Percentiles rank a stretch among this genome's conserved stretches.
phyloP scores from a whole-genome alignment of 2,797 vertebrate species.

The Sparidentex hasta region DNA sequence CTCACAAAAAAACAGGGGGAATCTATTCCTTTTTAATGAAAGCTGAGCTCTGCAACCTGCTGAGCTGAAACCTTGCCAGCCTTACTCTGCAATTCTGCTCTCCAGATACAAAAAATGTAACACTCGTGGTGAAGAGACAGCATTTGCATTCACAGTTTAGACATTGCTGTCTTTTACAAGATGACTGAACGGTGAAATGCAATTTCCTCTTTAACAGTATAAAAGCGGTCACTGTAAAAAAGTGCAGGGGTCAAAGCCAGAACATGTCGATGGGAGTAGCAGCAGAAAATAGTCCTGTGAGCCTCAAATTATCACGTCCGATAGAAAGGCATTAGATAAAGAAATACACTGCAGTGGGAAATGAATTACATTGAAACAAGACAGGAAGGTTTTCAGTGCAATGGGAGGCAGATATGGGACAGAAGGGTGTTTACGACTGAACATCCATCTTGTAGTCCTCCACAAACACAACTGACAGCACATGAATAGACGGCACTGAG shows the following conservation, averaged over 20 bases:
- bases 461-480: slow-evolving; percentile 45
- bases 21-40: slow-evolving; percentile 17
- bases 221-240: slow-evolving; percentile 12
- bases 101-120: slow-evolving; percentile 18
- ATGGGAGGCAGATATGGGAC: slow-evolving; percentile 10
- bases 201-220: slow-evolving; percentile 37
- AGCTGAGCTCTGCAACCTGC: slow-evolving; percentile 35
- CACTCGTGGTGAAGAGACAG: slow-evolving; percentile 12
- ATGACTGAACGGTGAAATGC: slow-evolving; percentile 39
- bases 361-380: slow-evolving; percentile 18
- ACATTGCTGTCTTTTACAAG: slow-evolving; percentile 15
- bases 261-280: neutral
- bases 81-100: slow-evolving; percentile 9
- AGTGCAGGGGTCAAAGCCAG: slow-evolving; percentile 35
- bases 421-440: slow-evolving; percentile 16
- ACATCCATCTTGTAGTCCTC: slow-evolving; percentile 44
- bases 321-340: slow-evolving; percentile 12
- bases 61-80: slow-evolving; percentile 29
- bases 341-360: slow-evolving; percentile 15
- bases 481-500: slow-evolving; percentile 26
- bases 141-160: slow-evolving; percentile 34
- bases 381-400: slow-evolving; percentile 18
- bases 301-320: slow-evolving; percentile 5
- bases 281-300: slow-evolving; percentile 15
- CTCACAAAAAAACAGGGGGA: slow-evolving; percentile 2